Conservation (phyloP, 1,140 invertebrate species). For the Calliphora vicina region DNA sequence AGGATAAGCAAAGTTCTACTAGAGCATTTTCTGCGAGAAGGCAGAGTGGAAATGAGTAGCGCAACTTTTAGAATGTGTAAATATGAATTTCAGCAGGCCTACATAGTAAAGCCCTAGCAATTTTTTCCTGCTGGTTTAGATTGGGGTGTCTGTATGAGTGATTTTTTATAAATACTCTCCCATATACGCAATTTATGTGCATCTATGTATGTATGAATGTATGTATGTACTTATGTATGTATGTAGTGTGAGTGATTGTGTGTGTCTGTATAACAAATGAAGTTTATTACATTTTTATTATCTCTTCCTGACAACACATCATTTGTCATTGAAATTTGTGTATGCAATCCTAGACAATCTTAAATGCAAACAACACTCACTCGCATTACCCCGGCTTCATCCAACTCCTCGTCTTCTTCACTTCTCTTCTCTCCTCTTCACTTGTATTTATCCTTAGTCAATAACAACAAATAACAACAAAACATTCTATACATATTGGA, state of each 20-base stretch:
- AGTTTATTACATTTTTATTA: conserved; percentile 32
- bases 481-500: neutral
- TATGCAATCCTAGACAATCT: conserved; percentile 27
- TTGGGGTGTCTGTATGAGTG: neutral
- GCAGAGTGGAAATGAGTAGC: too few species aligned
- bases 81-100: too few species aligned
- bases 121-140: too few species aligned
- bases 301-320: conserved; percentile 33
- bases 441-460: neutral
- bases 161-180: neutral
- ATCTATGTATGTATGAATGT: neutral
- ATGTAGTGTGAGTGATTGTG: neutral
- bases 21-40: too few species aligned
- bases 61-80: too few species aligned
- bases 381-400: too few species aligned
- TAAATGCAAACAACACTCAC: neutral
- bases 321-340: conserved; percentile 26
- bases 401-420: too few species aligned
- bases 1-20: too few species aligned
- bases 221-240: neutral
- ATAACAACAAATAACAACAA: neutral
- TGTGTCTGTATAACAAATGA: conserved; percentile 13
- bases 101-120: too few species aligned
- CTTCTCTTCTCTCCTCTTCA: too few species aligned
- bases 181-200: neutral